Base-by-base conservation (phyloP, 2,113 vertebrate species). In the Poicephalus gulielmi region DNA sequence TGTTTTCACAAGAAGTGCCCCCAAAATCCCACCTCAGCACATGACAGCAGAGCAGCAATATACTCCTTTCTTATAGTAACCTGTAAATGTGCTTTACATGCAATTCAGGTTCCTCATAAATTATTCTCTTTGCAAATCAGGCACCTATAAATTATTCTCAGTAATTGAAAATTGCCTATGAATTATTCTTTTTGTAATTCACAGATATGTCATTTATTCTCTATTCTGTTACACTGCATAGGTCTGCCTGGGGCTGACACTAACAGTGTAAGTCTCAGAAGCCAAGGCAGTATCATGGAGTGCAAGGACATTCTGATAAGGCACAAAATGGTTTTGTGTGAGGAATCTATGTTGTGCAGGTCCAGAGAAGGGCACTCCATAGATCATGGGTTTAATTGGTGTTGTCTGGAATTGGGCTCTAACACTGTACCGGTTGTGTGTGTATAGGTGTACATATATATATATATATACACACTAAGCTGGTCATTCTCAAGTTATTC, bases 131-230 rank as follows among this genome's bases (percentile, higher is more conserved):
- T 77, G 75, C 41, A 86, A 79, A 69, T 70, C 63, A 52, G 83
- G 67, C 66, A 12, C 17, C 47, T 77, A 57, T 74, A 90, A 96
- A 95, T 79, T 74, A 91, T 86, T 95, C 95, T 10, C 77, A 85
- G 30, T 70, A 71, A 92, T 57, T 83, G 90, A 78, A 87, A 94
- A 92, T 83, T 49, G 68, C 53, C 94, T 85, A 91, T 91, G 90
- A 96, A 97, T 95, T 88, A 94, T 96, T 96, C 96, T 91, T 88
- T 95, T 86, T 95, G 64, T 68, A 93, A 92, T 92, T 93, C 28
- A 14, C 9, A 70, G 78, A 31, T 44, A 25, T 76, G 90, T 82
- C 82, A 88, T 64, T 95, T 92, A 85, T 24, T 77, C 79, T 90
- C 25, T 44, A 28, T 70, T 92, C 81, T 73, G 88, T 81, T 83